phyloP scores from a whole-genome alignment of 2,113 vertebrate species.

The Mirza zaza region DNA sequence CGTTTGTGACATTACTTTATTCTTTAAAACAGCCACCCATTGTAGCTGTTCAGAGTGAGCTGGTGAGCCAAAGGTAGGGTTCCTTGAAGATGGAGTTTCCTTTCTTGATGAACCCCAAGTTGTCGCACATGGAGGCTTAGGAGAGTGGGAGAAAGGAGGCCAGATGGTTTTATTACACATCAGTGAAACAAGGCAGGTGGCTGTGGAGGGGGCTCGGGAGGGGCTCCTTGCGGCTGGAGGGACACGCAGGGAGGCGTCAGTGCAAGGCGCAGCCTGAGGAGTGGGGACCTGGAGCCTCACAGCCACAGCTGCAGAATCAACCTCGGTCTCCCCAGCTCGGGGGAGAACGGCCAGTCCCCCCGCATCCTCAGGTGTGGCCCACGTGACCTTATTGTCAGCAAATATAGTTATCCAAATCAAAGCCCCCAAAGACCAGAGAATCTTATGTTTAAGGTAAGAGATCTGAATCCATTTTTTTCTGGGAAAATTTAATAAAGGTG shows the following conservation, averaged over 20 bases:
- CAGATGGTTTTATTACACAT: fast-evolving
- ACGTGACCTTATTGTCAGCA: not conserved
- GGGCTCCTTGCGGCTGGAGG: not conserved
- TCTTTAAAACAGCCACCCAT: not conserved
- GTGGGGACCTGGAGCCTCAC: fast-evolving
- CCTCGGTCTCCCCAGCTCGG: no score
- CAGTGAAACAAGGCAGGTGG: no score
- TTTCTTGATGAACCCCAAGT: not conserved
- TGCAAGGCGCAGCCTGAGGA: not conserved
- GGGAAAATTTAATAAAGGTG: not conserved
- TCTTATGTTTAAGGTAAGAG: no score
- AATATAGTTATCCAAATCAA: fast-evolving
- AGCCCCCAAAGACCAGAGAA: not conserved
- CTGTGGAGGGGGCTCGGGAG: not conserved
- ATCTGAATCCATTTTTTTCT: not conserved
- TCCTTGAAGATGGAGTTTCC: not conserved
- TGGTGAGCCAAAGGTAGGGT: not conserved
- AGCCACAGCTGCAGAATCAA: fast-evolving
- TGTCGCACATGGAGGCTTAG: not conserved
- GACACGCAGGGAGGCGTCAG: fast-evolving
- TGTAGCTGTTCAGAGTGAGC: not conserved
- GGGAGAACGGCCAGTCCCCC: not conserved
- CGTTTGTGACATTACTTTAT: not conserved
- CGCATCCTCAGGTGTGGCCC: fast-evolving
- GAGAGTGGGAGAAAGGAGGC: not conserved